phyloP scores from a whole-genome alignment of 2,888 invertebrate species.

The Luffia ferchaultella region DNA sequence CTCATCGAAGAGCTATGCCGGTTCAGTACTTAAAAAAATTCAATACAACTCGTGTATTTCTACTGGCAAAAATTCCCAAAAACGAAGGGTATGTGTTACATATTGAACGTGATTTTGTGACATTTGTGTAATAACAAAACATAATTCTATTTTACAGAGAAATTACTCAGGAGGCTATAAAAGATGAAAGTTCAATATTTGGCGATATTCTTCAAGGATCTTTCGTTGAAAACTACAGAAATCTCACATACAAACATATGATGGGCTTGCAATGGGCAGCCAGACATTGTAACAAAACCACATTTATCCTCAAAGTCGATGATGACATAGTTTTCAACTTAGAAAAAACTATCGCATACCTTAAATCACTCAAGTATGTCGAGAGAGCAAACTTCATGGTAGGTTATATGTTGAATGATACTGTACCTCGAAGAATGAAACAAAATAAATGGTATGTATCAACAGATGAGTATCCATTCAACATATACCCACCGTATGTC shows the following conservation, averaged over 20 bases:
- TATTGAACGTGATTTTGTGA: not conserved
- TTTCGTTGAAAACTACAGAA: conserved; percentile 79
- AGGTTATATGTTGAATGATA: conserved; percentile 73
- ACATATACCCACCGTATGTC: conserved; percentile 76
- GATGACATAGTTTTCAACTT: conserved; percentile 82
- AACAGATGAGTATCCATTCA: conserved; percentile 66
- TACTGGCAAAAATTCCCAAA: conserved; percentile 69
- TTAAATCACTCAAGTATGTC: conserved; percentile 20
- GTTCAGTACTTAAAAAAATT: conserved; percentile 61
- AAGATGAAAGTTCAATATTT: conserved; percentile 69
- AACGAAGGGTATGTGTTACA: conserved; percentile 40
- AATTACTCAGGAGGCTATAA: conserved; percentile 62
- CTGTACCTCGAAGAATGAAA: conserved; percentile 70
- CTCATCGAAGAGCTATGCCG: conserved; percentile 74
- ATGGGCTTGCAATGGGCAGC: conserved; percentile 83
- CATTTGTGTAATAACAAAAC: too few relatives aligned
- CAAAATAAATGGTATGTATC: conserved; percentile 86
- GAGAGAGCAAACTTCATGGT: conserved; percentile 40
- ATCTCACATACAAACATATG: conserved; percentile 82
- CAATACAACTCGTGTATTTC: conserved; percentile 71
- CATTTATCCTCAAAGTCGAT: conserved; percentile 80
- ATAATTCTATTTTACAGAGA: conserved; percentile 29
- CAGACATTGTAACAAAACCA: conserved; percentile 64
- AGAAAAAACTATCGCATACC: conserved; percentile 41
- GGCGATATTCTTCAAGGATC: conserved; percentile 79